These are phyloP conservation scores for Thereva nobilitata DNA, from an alignment of 2,888 invertebrate genomes.

Conservation along the genomic window DNA sequence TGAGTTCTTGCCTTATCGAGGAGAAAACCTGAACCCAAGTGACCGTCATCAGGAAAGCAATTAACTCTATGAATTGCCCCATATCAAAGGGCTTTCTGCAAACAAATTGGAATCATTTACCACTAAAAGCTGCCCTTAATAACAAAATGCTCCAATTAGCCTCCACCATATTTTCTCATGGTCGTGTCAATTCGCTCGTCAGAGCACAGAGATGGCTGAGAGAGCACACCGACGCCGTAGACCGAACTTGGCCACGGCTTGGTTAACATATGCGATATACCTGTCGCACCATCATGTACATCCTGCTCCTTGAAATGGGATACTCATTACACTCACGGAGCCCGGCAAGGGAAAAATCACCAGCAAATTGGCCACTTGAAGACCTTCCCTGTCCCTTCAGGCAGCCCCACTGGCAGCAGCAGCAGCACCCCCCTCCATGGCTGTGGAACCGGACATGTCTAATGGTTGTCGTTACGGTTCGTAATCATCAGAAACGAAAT, in stretches of 20 bases:
- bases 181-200: conserved; percentile 7
- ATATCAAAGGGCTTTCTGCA: too few relatives aligned
- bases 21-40: too few relatives aligned
- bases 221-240: too few relatives aligned
- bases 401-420: not conserved
- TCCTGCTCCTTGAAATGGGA: not conserved
- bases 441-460: too few relatives aligned
- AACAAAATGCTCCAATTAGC: conserved; percentile 21
- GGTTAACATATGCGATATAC: not conserved
- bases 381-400: not conserved
- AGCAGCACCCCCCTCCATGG: not conserved
- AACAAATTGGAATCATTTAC: not conserved
- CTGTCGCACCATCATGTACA: not conserved
- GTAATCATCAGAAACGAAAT: conserved; percentile 6
- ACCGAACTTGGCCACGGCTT: too few relatives aligned
- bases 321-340: conserved; percentile 4
- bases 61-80: not conserved
- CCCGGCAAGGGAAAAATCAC: conserved; percentile 19
- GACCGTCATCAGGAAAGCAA: not conserved
- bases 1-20: too few relatives aligned
- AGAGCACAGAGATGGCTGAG: not conserved
- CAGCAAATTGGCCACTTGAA: conserved; percentile 24
- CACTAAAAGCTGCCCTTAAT: conserved; percentile 7
- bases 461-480: not conserved
- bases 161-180: conserved; percentile 4